These are phyloP conservation scores for Leptopilina drosophilae DNA, from an alignment of 2,888 invertebrate species.

Conservation along the genomic window DNA sequence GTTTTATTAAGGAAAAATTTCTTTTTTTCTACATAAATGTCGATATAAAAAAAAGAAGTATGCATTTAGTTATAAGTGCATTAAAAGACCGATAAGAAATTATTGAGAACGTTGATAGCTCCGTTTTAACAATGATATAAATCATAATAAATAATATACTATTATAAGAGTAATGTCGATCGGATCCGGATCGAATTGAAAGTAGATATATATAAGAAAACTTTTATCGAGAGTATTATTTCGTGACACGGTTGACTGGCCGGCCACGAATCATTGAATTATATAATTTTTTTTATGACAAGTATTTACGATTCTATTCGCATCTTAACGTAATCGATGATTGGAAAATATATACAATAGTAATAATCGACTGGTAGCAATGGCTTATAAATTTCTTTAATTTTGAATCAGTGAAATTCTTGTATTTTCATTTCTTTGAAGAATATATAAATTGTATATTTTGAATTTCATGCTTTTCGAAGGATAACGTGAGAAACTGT, in stretches of 20 bases:
- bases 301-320: neutral
- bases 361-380: no score
- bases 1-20: no score
- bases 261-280: constrained; percentile 21
- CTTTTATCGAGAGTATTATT: neutral
- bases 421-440: no score
- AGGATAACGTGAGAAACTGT: no score
- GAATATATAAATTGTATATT: no score
- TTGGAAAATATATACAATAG: no score
- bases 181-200: constrained; percentile 26
- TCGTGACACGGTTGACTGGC: constrained; percentile 26
- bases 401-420: no score
- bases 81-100: neutral
- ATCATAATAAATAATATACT: constrained; percentile 26
- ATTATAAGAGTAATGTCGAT: constrained; percentile 7
- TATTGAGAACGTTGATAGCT: constrained; percentile 9
- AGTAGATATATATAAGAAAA: neutral
- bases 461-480: no score
- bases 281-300: constrained; percentile 15
- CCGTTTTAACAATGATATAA: constrained; percentile 14
- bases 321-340: neutral
- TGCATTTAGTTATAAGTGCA: no score
- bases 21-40: no score
- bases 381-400: no score
- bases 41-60: no score